A percentile compares a stretch with the other conserved stretches of the same genome.
Evolutionary conservation across 2,888 invertebrate genomes (phyloP).

Genomic region (Amiota communis): DNA sequence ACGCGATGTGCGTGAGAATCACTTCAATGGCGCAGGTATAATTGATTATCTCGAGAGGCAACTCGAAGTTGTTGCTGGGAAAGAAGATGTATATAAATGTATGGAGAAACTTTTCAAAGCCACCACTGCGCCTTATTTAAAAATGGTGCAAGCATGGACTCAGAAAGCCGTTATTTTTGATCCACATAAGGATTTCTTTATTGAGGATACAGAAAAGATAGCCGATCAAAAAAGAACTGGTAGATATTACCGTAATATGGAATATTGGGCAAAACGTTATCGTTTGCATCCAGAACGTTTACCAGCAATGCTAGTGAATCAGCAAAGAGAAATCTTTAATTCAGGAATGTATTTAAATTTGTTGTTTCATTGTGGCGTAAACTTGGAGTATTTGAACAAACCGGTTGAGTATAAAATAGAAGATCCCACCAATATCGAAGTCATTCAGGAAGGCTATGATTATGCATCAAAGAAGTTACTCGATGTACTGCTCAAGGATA

Average conservation of each 20-base stretch:
- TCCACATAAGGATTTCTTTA: slow-evolving; percentile 47
- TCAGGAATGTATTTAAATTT: slow-evolving; percentile 56
- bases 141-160: slow-evolving; percentile 55
- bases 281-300: slow-evolving; percentile 36
- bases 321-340: slow-evolving; percentile 39
- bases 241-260: slow-evolving; percentile 37
- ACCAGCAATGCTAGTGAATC: slow-evolving; percentile 45
- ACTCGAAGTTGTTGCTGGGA: slow-evolving; percentile 24
- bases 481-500: slow-evolving; percentile 38
- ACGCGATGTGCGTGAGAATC: slow-evolving; percentile 31
- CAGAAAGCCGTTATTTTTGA: slow-evolving; percentile 55
- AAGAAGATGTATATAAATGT: slow-evolving; percentile 23
- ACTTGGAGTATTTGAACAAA: slow-evolving; percentile 42
- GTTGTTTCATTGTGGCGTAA: slow-evolving; percentile 51
- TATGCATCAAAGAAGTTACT: slow-evolving; percentile 46
- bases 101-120: slow-evolving; percentile 34
- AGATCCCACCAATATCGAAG: slow-evolving; percentile 29
- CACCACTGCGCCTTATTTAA: slow-evolving; percentile 48
- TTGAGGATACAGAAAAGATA: slow-evolving; percentile 53
- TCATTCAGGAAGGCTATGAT: slow-evolving; percentile 48
- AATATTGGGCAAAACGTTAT: slow-evolving; percentile 51
- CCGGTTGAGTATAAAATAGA: slow-evolving; percentile 38
- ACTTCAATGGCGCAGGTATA: slow-evolving; percentile 42
- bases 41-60: slow-evolving; percentile 45
- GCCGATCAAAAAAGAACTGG: slow-evolving; percentile 32